Conservation (phyloP, 2,113 vertebrate genomes). For the Tretioscincus oriximinensis region DNA sequence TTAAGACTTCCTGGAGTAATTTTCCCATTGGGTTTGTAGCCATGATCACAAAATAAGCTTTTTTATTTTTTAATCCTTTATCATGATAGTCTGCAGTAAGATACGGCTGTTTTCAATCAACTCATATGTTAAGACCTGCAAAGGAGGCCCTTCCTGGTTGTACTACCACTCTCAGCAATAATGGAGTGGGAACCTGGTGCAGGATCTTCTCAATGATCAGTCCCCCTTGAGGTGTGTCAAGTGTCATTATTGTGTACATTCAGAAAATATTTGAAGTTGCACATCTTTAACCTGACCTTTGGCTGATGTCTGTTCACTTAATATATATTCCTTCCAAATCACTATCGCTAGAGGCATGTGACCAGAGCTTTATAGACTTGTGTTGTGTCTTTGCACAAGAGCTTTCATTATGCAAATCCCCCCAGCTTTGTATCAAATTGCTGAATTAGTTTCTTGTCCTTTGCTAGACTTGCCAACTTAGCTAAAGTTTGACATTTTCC, state of each 20-base stretch:
- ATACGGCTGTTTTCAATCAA: slow-evolving; percentile 43
- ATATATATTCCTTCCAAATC: background rate
- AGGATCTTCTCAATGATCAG: no score
- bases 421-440: slow-evolving; percentile 8
- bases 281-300: no score
- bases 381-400: background rate
- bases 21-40: slow-evolving; percentile 69
- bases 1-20: slow-evolving; percentile 71
- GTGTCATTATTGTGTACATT: no score
- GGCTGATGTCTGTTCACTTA: background rate
- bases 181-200: no score
- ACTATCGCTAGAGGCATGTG: background rate
- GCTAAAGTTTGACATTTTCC: background rate
- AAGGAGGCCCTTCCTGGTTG: no score
- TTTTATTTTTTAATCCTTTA: slow-evolving; percentile 16
- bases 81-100: slow-evolving; percentile 39
- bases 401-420: slow-evolving; percentile 33
- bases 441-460: background rate
- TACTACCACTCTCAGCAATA: no score
- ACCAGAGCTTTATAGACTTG: background rate
- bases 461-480: background rate
- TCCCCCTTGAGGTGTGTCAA: no score
- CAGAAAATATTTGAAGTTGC: no score
- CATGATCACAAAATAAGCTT: slow-evolving; percentile 41
- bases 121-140: no score